Conservation (phyloP, 2,113 vertebrate genomes). For the Chloropsis hardwickii region DNA sequence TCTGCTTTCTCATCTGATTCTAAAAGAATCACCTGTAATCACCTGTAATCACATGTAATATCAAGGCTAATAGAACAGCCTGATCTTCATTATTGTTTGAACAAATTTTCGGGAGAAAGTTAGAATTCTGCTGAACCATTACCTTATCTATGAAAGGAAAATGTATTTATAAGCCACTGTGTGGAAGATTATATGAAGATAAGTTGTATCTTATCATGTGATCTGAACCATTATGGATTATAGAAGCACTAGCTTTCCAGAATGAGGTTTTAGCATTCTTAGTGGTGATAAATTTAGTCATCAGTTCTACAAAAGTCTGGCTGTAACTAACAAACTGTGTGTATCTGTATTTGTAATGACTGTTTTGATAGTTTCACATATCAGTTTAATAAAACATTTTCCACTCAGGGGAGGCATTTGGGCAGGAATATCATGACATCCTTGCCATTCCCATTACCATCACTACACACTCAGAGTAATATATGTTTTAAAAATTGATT, state of each 20-base stretch:
- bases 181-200: conserved; percentile 34
- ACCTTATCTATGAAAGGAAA: conserved; percentile 40
- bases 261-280: conserved; percentile 29
- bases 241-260: conserved; percentile 11
- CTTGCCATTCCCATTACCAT: conserved; percentile 39
- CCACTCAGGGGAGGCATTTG: conserved; percentile 32
- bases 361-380: conserved; percentile 20
- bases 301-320: conserved; percentile 10
- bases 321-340: background rate
- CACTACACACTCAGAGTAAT: background rate
- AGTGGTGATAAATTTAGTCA: conserved; percentile 7
- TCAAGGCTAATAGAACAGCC: conserved; percentile 10
- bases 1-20: conserved; percentile 35
- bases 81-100: conserved; percentile 48
- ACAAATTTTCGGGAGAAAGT: conserved; percentile 26
- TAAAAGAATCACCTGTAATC: background rate
- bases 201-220: conserved; percentile 17
- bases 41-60: conserved; percentile 34
- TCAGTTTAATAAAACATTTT: conserved; percentile 47
- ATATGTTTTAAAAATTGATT: conserved; percentile 53
- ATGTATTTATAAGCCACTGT: conserved; percentile 33
- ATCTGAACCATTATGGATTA: background rate
- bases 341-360: conserved; percentile 22
- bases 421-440: conserved; percentile 36
- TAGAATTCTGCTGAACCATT: conserved; percentile 51